Base-by-base conservation (phyloP, 2,888 invertebrate genomes). In the Abrostola triplasia region DNA sequence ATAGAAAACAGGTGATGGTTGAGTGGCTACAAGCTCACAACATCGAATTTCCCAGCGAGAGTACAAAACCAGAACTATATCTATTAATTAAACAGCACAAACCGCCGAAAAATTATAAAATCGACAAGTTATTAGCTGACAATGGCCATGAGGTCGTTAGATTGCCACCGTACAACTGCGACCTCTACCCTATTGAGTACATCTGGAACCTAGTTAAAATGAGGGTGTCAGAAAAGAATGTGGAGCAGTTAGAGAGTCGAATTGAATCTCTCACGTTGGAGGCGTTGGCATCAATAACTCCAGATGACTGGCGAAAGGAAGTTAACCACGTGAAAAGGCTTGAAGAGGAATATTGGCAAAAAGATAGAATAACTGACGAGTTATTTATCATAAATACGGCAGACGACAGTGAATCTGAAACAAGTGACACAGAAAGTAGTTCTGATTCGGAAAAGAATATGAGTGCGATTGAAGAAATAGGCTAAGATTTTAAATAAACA, bases 131-230 rank as follows among this genome's bases (percentile, higher is more conserved):
- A 59, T 74, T 83, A 37, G 69, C 58, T 59, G 69, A 59, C n/a
- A 53, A 82, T 56, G 81, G 83, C 53, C 83, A 80, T 59, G 80
- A 77, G 51, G 79, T 85, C 8, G 59, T 87, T 24, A 68, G 84
- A 42, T 60, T 87, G 65, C 85, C 85, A 40, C 85, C 86, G 0
- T 84, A 84, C 48, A 79, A 84, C 52, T 82, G 42, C 42, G 42
- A 42, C 42, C 42, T 42, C 42, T n/a, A 42, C 42, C 42, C 42
- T 12, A 42, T 41, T 11, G 41, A 41, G 7, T 41, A 41, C n/a
- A 41, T 41, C n/a, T 41, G n/a, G 41, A 41, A 41, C n/a, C n/a
- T 41, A 41, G 11, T 41, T 0, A n/a, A 41, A 41, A 11, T n/a
- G 41, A 41, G 41, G 7, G 41, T 41, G 11, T 41, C n/a, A n/a